These are phyloP conservation scores for Potamarius usumacintae DNA, from an alignment of 2,113 vertebrate genomes.

Conservation along the genomic window DNA sequence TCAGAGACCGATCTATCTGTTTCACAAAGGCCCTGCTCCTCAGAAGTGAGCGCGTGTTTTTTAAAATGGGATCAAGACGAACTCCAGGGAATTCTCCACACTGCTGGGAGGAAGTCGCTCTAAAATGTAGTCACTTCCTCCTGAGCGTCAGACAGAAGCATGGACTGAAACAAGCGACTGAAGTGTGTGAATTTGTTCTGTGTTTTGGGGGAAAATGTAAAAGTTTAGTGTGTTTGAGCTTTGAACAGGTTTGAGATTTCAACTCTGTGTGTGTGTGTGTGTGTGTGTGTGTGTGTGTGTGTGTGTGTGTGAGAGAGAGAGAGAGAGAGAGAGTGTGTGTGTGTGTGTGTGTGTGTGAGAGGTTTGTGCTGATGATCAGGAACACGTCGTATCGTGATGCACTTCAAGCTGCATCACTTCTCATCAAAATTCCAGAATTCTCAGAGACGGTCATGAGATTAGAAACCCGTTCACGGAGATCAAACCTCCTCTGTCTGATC, in stretches of 20 bases:
- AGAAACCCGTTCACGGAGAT: neutral
- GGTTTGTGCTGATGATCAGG: neutral
- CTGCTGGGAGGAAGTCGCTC: neutral
- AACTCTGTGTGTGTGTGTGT: too few species aligned
- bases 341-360: too few species aligned
- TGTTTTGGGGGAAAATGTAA: neutral
- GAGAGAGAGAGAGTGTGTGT: too few species aligned
- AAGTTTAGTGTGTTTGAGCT: neutral
- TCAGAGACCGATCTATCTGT: constrained; percentile 84
- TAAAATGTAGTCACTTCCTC: neutral
- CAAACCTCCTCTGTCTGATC: neutral
- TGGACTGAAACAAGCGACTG: neutral
- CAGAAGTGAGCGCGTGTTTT: constrained; percentile 37
- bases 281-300: too few species aligned
- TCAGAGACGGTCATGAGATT: neutral
- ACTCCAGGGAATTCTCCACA: neutral
- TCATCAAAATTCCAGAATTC: neutral
- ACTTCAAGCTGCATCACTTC: neutral
- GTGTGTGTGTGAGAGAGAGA: too few species aligned
- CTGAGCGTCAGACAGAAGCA: neutral
- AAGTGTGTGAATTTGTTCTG: neutral
- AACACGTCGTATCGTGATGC: neutral
- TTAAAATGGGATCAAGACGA: neutral
- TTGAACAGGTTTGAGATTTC: neutral
- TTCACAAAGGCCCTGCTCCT: constrained; percentile 76